Evolutionary conservation across 2,113 vertebrate species (phyloP).

Genomic region (Symphodus melops): DNA sequence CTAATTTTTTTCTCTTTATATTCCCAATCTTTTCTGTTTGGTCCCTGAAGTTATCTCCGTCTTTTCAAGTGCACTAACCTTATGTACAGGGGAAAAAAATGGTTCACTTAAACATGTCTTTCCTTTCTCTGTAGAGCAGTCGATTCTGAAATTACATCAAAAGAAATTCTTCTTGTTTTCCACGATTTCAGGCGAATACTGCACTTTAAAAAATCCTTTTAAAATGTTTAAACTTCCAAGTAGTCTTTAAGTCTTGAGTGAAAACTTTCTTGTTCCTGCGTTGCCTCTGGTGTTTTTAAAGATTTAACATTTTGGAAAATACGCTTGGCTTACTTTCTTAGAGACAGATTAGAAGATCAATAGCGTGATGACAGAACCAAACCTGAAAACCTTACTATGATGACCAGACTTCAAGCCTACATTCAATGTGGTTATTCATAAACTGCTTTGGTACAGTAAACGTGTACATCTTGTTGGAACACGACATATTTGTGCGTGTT

Average conservation of each 20-base stretch:
- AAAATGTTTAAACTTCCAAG: not conserved
- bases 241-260: not conserved
- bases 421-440: not conserved
- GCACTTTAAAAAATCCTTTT: not conserved
- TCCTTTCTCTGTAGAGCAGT: conserved; percentile 10
- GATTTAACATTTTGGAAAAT: not conserved
- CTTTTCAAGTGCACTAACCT: no score
- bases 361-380: not conserved
- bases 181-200: not conserved
- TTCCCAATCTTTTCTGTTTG: not conserved
- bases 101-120: conserved; percentile 41
- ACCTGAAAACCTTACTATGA: not conserved
- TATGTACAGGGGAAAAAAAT: not conserved
- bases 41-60: conserved; percentile 4
- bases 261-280: not conserved
- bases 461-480: no score
- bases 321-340: not conserved
- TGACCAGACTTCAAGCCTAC: not conserved
- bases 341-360: not conserved
- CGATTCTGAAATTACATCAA: no score
- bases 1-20: not conserved
- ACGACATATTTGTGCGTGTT: not conserved
- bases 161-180: not conserved
- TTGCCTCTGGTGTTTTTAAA: not conserved
- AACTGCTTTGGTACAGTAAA: not conserved